Conservation (phyloP, 2,113 vertebrate species). For the Lanius ludovicianus region DNA sequence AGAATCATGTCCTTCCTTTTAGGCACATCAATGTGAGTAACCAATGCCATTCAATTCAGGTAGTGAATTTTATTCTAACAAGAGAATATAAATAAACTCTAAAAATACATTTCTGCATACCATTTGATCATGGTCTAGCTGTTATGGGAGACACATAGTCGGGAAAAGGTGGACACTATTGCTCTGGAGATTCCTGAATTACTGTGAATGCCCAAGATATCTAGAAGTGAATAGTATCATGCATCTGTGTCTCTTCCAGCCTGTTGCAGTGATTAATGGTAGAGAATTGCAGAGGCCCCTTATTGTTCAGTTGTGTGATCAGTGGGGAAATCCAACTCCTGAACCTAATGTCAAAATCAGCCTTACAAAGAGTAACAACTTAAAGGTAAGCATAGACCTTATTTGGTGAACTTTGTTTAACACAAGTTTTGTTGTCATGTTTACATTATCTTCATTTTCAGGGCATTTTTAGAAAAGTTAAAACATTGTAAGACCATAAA, state of each 20-base stretch:
- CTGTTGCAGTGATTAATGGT: slow-evolving; percentile 83
- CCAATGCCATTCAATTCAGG: neutral
- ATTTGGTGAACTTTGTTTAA: neutral
- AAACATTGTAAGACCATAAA: neutral
- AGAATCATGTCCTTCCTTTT: neutral
- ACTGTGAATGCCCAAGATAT: neutral
- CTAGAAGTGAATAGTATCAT: neutral
- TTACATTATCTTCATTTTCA: neutral
- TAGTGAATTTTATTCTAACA: neutral
- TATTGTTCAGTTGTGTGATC: slow-evolving; percentile 84
- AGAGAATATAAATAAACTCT: neutral
- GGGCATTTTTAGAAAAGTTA: neutral
- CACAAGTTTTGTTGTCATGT: neutral
- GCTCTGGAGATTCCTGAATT: neutral
- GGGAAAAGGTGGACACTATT: neutral
- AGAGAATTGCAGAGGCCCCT: slow-evolving; percentile 78
- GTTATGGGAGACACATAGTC: neutral
- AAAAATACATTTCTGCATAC: neutral
- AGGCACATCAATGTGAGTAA: neutral
- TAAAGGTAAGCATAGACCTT: slow-evolving; percentile 68
- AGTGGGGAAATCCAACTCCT: slow-evolving; percentile 85
- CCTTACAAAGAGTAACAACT: slow-evolving; percentile 65
- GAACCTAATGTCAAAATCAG: slow-evolving; percentile 81
- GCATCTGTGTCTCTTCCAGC: slow-evolving; percentile 68
- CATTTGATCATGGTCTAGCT: neutral